Conservation (phyloP, 1,140 invertebrate genomes). For the Phortica variegata region DNA sequence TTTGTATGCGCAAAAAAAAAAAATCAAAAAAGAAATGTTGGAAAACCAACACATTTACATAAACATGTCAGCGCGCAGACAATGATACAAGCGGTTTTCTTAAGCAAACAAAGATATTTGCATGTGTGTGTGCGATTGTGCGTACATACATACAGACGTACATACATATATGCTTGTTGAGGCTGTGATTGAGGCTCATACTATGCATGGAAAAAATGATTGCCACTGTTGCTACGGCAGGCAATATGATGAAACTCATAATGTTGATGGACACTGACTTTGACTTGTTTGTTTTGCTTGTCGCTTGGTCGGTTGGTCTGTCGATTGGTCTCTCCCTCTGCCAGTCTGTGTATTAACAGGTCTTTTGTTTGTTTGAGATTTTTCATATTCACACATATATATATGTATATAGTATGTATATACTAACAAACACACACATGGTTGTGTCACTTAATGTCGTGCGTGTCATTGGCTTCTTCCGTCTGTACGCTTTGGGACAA, state of each 20-base stretch:
- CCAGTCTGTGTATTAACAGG: conserved; percentile 27
- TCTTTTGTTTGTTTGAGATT: conserved; percentile 11
- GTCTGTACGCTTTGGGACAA: not conserved
- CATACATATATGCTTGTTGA: too few relatives aligned
- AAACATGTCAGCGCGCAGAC: too few relatives aligned
- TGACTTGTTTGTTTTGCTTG: conserved; percentile 29
- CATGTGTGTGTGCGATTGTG: too few relatives aligned
- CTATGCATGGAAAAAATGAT: too few relatives aligned
- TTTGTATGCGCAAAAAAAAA: too few relatives aligned
- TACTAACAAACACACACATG: not conserved
- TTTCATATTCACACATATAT: not conserved
- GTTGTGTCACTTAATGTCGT: conserved; percentile 41
- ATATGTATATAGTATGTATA: conserved; percentile 2
- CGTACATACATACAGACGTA: too few relatives aligned
- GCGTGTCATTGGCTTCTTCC: conserved; percentile 27
- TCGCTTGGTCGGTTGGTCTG: conserved; percentile 9
- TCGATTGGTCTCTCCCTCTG: conserved; percentile 3
- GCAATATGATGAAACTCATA: conserved; percentile 26
- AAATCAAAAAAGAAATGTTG: too few relatives aligned
- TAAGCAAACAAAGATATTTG: too few relatives aligned
- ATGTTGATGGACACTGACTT: conserved; percentile 51
- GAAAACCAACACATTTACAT: too few relatives aligned
- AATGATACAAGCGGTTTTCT: too few relatives aligned
- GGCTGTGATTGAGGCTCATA: too few relatives aligned
- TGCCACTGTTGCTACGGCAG: conserved; percentile 20